Evolutionary conservation across 2,113 vertebrate species (phyloP).

Genomic region (Thalassoma bifasciatum): DNA sequence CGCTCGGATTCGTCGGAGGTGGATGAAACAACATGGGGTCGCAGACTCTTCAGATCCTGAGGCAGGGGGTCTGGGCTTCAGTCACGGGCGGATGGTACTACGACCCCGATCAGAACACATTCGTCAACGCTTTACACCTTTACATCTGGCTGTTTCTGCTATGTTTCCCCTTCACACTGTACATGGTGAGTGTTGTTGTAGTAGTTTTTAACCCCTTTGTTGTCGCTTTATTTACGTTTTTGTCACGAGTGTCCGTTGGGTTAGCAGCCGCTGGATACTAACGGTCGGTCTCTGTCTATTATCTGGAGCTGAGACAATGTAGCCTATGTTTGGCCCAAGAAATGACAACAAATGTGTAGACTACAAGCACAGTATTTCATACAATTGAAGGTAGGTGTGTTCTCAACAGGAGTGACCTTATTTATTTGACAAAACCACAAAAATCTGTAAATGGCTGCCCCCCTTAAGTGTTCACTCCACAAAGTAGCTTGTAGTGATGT

Average conservation of each 20-base stretch:
- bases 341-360: neutral
- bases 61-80: slow-evolving; percentile 98
- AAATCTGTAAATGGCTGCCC: neutral
- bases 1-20: slow-evolving; percentile 52
- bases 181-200: slow-evolving; percentile 87
- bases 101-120: slow-evolving; percentile 97
- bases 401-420: no score
- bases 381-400: neutral
- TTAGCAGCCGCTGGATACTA: slow-evolving; percentile 44
- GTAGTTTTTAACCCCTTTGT: neutral
- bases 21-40: slow-evolving; percentile 88
- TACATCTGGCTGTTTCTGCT: slow-evolving; percentile 98
- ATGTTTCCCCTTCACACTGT: slow-evolving; percentile 97
- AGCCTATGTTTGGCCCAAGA: slow-evolving; percentile 7
- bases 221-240: neutral
- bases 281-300: slow-evolving; percentile 65
- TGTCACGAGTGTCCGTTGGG: slow-evolving; percentile 43
- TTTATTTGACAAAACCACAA: neutral
- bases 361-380: rapidly evolving
- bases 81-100: slow-evolving; percentile 98
- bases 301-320: slow-evolving; percentile 56
- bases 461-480: slow-evolving; percentile 20
- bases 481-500: slow-evolving; percentile 24
- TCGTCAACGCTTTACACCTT: slow-evolving; percentile 96
- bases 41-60: slow-evolving; percentile 95